Evolutionary conservation across 37 sponge, comb jelly and placozoan species (phyloP), one percentile per base, ranked within the genome.

Genomic region (Dysidea cf. avara): DNA sequence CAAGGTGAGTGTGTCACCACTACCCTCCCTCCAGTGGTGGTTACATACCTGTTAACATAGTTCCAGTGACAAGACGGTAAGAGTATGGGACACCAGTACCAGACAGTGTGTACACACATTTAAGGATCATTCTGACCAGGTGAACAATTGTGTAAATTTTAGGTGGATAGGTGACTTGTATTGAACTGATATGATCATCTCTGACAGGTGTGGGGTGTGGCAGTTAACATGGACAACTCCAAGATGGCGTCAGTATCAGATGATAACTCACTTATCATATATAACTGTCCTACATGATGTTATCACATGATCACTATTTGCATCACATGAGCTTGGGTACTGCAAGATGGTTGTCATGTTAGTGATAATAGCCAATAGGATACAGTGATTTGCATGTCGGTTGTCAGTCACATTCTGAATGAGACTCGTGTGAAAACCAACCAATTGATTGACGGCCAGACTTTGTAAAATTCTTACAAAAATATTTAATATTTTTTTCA

Each of bases 41-140:
- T 43, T 5, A 43, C 46, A 14, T 53, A 25, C 32, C 32, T 14
- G 16, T 65, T 52, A 14, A 17, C 48, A 18, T 64, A 96, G 96
- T 34, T 97, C 99, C 20, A 97, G 99, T 82, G 99, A 97, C 64
- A 91, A 85, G 64, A 94, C 92, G 33, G 90, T 97, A 39, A 97
- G 94, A 71, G 81, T 97, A 2, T 97, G 99, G 99, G 99, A 97
- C 38, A 64, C 82, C 30, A 82, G 92, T 26, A 87, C 86, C 28
- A 70, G 92, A 46, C 70, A 90, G 39, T 94, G 95, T 56, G 62
- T 81, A 3, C 87, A 97, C 61, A 97, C 99, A 13, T 90, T 90
- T 53, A 79, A 82, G 29, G 92, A 96, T 0, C 96, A 96, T 51
- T 69, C 75, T 35, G 92, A 96, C 24, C 96, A 96, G 93, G 96